These are phyloP conservation scores for Uromys caudimaculatus DNA, from an alignment of 2,797 vertebrate genomes.

Conservation along the genomic window DNA sequence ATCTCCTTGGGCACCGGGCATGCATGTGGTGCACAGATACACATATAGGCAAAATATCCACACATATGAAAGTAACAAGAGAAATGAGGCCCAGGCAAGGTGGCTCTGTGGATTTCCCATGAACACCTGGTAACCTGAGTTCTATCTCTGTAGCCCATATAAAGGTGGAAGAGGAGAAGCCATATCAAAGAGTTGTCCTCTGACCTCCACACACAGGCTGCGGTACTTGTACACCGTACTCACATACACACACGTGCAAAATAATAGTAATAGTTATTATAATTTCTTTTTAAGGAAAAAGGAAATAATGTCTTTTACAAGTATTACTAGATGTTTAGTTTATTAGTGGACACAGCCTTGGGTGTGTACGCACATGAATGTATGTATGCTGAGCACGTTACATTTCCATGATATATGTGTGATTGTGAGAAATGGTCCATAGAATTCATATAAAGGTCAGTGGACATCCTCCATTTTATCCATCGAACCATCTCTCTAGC, in stretches of 20 bases:
- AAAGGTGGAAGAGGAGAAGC: neutral
- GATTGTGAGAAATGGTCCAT: neutral
- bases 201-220: neutral
- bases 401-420: neutral
- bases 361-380: neutral
- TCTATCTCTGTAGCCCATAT: neutral
- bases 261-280: neutral
- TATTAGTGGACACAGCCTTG: neutral
- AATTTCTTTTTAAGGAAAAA: neutral
- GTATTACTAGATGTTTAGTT: neutral
- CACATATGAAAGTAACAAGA: neutral
- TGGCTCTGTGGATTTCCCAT: neutral
- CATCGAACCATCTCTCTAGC: neutral
- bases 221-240: too few species aligned
- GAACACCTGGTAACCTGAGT: neutral
- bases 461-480: neutral
- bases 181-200: neutral
- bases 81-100: neutral
- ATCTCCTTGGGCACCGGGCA: neutral
- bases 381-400: neutral
- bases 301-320: conserved; percentile 41
- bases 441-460: neutral
- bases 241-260: neutral
- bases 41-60: neutral
- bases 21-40: neutral